phyloP scores from a whole-genome alignment of 2,113 vertebrate species.

The Malurus alboscapulatus region DNA sequence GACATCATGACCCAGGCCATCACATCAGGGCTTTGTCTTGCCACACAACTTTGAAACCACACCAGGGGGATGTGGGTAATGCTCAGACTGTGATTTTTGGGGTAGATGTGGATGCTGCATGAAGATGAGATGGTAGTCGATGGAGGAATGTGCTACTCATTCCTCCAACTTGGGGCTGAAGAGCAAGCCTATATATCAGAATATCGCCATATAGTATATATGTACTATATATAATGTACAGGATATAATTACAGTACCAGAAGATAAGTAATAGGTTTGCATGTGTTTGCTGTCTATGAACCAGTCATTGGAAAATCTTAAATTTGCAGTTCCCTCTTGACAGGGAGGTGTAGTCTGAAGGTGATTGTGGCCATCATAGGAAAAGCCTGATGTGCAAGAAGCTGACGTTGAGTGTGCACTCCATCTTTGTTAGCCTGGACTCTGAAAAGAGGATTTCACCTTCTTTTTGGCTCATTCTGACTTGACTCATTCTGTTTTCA shows the following conservation, averaged over 20 bases:
- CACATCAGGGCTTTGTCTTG: neutral
- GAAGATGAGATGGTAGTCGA: neutral
- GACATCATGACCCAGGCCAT: neutral
- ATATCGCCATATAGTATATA: neutral
- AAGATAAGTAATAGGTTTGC: neutral
- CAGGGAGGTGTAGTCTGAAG: neutral
- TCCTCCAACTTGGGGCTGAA: neutral
- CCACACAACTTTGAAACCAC: neutral
- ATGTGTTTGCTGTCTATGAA: neutral
- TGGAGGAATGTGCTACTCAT: neutral
- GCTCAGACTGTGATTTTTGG: neutral
- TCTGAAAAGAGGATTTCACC: neutral
- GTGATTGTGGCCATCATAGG: rapidly evolving
- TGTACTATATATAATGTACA: no score
- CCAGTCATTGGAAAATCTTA: neutral
- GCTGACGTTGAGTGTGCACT: rapidly evolving
- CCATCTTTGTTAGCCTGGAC: neutral
- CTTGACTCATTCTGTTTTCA: neutral
- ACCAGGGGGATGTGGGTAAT: rapidly evolving
- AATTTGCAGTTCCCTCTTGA: rapidly evolving
- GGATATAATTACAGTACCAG: neutral
- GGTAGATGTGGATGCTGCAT: neutral
- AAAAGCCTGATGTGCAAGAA: neutral
- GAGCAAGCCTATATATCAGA: neutral
- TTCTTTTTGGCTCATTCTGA: neutral